Evolutionary conservation across 2,888 invertebrate species (phyloP), one percentile per base, ranked within the genome.

Genomic region (Encarsia formosa): DNA sequence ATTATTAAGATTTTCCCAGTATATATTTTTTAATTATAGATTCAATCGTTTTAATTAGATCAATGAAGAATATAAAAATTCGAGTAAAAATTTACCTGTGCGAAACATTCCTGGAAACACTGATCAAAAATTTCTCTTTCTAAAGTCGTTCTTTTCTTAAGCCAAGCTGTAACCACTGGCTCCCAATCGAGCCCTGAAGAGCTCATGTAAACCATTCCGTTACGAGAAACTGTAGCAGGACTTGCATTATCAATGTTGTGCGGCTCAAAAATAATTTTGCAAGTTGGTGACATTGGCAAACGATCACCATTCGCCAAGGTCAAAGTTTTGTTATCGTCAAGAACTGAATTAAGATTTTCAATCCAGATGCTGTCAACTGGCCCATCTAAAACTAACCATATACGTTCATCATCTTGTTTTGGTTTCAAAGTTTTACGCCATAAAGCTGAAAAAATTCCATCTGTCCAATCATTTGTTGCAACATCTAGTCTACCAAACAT

Each of bases 301-400:
- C 97, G 84, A 77, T 97, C 97, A 5, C 97, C 93, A 67, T 97
- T 97, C 4, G 96, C 96, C 61, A 97, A 75, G 0, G 96, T 97
- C 61, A 97, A 76, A 0, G 94, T 95, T 77, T 92, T 93, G 69
- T 97, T 97, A 66, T 97, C 97, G 73, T 97, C 97, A 44, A 97
- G 77, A 0, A 97, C 97, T 0, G 96, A 96, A 74, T 97, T 97
- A 60, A 97, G 81, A 76, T 97, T 97, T 75, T 97, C 97, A 62
- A 97, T 97, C 97, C 97, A 97, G 61, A 96, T 94, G 63, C 94
- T 92, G 70, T 97, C 97, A 0, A 97, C 96, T 0, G 96, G 96
- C 0, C 97, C 97, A 67, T 97, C 96, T 34, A 97, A 76, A 0
- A 97, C 92, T 39, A 97, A 75, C 97, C 97, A 97, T 19, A 96